Percentiles rank a stretch among this genome's conserved stretches.
Conservation (phyloP, 1,140 invertebrate genomes). For the Eubasilissa regina region DNA sequence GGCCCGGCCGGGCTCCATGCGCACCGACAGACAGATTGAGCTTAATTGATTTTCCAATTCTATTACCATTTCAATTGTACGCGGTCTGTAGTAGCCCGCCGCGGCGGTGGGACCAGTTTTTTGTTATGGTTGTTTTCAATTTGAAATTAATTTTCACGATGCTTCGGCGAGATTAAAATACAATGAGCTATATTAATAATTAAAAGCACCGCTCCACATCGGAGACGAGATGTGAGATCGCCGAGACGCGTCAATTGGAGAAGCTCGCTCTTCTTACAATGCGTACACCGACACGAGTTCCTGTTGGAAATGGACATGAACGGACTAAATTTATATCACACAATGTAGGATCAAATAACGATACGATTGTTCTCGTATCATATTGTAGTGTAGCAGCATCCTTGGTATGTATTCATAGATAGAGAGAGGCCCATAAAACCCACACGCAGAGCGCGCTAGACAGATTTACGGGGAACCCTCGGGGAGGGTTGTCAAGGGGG, state of each 20-base stretch:
- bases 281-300: too few relatives aligned
- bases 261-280: too few relatives aligned
- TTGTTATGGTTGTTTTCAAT: slow-evolving; percentile 9
- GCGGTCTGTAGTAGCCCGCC: slow-evolving; percentile 15
- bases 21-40: slow-evolving; percentile 34
- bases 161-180: slow-evolving; percentile 27
- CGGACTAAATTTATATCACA: background rate
- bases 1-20: background rate
- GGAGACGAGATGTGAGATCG: too few relatives aligned
- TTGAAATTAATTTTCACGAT: slow-evolving; percentile 36
- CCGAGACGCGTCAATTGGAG: too few relatives aligned
- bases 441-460: slow-evolving; percentile 8
- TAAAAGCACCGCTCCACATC: too few relatives aligned
- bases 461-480: slow-evolving; percentile 49
- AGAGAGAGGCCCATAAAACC: slow-evolving; percentile 33
- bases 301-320: too few relatives aligned
- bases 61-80: slow-evolving; percentile 48
- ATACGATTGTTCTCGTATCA: slow-evolving; percentile 17
- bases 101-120: slow-evolving; percentile 27
- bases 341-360: slow-evolving; percentile 12
- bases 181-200: slow-evolving; percentile 24
- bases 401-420: background rate
- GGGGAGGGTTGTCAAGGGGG: slow-evolving; percentile 9
- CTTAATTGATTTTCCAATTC: slow-evolving; percentile 49
- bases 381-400: slow-evolving; percentile 2